A percentile compares a stretch with the other conserved stretches of the same genome.
Evolutionary conservation across 2,797 vertebrate species (phyloP).

Genomic region (Hirundo rustica): DNA sequence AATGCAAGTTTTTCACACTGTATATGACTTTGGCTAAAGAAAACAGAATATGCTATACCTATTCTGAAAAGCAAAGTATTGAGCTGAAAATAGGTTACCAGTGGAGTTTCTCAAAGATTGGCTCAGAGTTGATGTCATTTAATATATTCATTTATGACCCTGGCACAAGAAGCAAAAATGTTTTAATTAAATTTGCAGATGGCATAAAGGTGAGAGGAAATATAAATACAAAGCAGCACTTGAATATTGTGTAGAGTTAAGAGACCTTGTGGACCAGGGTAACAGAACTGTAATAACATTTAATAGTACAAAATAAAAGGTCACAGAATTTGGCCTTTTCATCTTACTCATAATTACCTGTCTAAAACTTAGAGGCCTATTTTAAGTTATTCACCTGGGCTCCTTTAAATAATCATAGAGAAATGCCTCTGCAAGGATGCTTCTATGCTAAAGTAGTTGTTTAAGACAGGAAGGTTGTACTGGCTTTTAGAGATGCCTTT

Average conservation of each 20-base stretch:
- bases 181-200: slow-evolving; percentile 41
- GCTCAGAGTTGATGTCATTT: neutral
- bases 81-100: neutral
- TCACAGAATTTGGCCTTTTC: neutral
- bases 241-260: neutral
- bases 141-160: neutral
- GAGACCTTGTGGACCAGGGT: neutral
- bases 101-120: neutral
- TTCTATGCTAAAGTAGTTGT: neutral
- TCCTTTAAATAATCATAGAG: neutral
- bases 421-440: neutral
- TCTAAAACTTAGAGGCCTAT: neutral
- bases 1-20: neutral
- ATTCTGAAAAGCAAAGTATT: neutral
- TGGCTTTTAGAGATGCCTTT: neutral
- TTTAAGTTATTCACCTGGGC: neutral
- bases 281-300: slow-evolving; percentile 22
- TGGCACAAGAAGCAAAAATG: neutral
- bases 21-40: neutral
- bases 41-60: neutral
- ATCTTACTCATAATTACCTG: neutral
- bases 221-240: slow-evolving; percentile 16
- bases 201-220: neutral
- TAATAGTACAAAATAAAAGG: slow-evolving; percentile 27
- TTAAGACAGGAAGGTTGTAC: neutral